A percentile compares a stretch with the other conserved stretches of the same genome.
These are phyloP conservation scores for Pseudomyrmex concolor DNA, from an alignment of 1,140 invertebrate genomes.

Conservation along the genomic window DNA sequence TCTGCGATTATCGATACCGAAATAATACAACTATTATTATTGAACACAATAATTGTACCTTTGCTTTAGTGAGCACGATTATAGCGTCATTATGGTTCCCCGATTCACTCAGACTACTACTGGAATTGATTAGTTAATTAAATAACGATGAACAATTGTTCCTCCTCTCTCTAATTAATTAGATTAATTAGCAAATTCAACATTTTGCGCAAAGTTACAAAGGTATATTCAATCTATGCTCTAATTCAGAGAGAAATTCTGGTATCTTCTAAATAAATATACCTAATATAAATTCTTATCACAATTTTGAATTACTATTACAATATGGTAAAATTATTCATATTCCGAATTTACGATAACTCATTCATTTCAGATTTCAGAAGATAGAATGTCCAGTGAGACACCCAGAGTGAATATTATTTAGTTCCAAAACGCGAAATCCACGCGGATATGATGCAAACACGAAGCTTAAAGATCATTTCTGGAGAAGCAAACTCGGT, in stretches of 20 bases:
- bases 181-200: constrained; percentile 59
- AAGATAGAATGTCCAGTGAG: too few relatives aligned
- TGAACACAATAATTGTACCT: constrained; percentile 53
- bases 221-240: constrained; percentile 18
- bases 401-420: not conserved
- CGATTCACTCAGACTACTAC: constrained; percentile 49
- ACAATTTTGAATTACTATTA: not conserved
- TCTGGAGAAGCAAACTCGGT: constrained; percentile 29
- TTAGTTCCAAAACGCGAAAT: constrained; percentile 5
- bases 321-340: not conserved
- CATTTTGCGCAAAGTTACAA: constrained; percentile 42
- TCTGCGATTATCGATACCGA: constrained; percentile 12
- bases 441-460: not conserved
- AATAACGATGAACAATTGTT: constrained; percentile 58
- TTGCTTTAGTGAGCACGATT: constrained; percentile 50
- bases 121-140: constrained; percentile 62
- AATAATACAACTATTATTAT: constrained; percentile 52
- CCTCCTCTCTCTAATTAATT: constrained; percentile 57
- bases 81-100: constrained; percentile 53
- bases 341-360: not conserved
- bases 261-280: constrained; percentile 6
- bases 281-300: constrained; percentile 12
- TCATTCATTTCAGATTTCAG: not conserved
- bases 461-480: constrained; percentile 23
- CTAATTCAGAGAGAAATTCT: constrained; percentile 25